A percentile compares a stretch with the other conserved stretches of the same genome.
Conservation (phyloP, 2,888 invertebrate species). For the Nipponacmea schrenckii region DNA sequence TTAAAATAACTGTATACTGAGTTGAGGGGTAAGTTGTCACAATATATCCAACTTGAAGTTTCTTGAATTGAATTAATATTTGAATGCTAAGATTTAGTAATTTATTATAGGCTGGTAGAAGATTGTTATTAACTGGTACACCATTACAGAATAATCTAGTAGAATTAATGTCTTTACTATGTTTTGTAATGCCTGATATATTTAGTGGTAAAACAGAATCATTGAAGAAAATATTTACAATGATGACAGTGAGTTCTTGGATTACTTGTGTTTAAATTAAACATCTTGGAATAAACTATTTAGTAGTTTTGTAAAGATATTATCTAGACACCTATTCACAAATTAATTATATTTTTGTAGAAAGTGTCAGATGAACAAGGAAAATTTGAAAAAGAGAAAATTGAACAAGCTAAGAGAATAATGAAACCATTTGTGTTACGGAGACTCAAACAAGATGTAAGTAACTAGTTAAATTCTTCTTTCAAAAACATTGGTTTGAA, state of each 20-base stretch:
- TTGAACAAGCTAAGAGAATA: constrained; percentile 91
- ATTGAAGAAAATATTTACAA: constrained; percentile 85
- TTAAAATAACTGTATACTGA: too few relatives aligned
- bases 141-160: constrained; percentile 95
- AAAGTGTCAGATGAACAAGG: constrained; percentile 67
- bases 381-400: constrained; percentile 88
- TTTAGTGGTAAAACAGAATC: constrained; percentile 89
- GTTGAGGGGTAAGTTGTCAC: too few relatives aligned
- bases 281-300: neutral
- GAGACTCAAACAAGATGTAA: constrained; percentile 85
- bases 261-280: neutral
- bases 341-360: constrained; percentile 29
- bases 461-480: neutral
- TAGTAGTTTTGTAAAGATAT: neutral
- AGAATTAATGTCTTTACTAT: constrained; percentile 93
- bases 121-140: constrained; percentile 92
- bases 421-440: constrained; percentile 95
- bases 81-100: neutral
- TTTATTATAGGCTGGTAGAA: constrained; percentile 76
- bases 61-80: too few relatives aligned
- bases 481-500: too few relatives aligned
- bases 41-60: too few relatives aligned
- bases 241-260: constrained; percentile 59
- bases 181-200: constrained; percentile 96
- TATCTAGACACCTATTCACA: neutral